Conservation (phyloP, 2,113 vertebrate species). For the Clinocottus analis region DNA sequence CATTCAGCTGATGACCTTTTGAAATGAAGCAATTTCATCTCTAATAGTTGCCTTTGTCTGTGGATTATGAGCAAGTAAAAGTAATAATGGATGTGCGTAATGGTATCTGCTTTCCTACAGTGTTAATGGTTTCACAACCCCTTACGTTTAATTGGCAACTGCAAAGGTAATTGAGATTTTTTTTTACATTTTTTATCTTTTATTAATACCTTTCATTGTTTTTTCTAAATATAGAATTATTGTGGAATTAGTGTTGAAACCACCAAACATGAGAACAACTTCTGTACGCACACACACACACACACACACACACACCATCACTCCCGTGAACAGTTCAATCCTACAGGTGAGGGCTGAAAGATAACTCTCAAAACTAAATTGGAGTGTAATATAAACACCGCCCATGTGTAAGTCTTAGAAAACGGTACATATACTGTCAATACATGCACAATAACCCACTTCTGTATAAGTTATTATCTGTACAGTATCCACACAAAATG, state of each 20-base stretch:
- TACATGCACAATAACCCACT: neutral
- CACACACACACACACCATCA: neutral
- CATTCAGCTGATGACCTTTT: neutral
- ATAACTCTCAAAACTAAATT: neutral
- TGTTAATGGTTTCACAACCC: no score
- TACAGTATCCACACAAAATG: neutral
- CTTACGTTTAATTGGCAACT: neutral
- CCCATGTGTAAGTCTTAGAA: neutral
- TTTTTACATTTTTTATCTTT: no score
- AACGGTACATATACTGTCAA: neutral
- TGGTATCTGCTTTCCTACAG: neutral
- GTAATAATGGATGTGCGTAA: neutral
- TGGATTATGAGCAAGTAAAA: neutral
- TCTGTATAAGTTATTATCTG: neutral
- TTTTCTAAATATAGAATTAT: neutral
- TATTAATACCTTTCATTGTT: no score
- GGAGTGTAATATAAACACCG: neutral
- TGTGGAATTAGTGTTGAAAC: neutral
- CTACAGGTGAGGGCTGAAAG: neutral
- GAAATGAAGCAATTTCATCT: neutral
- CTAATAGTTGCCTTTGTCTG: neutral
- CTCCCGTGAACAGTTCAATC: neutral
- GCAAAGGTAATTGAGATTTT: no score
- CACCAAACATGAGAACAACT: neutral
- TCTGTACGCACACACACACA: neutral